Percentiles rank a stretch among this genome's conserved stretches.
Evolutionary conservation across 2,888 invertebrate genomes (phyloP).

Genomic region (Eupithecia insigniata): DNA sequence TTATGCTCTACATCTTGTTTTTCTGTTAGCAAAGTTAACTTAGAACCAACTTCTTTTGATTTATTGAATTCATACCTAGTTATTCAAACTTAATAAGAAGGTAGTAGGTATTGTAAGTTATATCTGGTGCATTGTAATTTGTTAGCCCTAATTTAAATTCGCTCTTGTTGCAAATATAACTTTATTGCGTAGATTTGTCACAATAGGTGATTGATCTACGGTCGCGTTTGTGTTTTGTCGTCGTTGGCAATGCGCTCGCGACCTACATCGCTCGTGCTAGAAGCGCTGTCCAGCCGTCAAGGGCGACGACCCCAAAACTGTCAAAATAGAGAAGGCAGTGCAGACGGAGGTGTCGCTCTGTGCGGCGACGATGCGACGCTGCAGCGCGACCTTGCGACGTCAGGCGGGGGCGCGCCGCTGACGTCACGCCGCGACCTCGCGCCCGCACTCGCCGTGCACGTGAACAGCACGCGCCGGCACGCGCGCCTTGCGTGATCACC

Average conservation of each 20-base stretch:
- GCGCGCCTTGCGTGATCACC: conserved; percentile 89
- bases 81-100: neutral
- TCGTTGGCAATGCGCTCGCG: conserved; percentile 27
- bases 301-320: conserved; percentile 64
- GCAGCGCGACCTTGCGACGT: conserved; percentile 71
- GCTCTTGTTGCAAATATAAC: neutral
- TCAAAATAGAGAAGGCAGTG: conserved; percentile 64
- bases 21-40: neutral
- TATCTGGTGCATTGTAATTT: no score
- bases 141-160: neutral
- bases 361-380: conserved; percentile 63
- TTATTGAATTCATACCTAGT: neutral
- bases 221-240: neutral
- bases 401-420: conserved; percentile 85
- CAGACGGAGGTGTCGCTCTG: conserved; percentile 50
- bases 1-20: neutral
- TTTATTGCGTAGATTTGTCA: neutral
- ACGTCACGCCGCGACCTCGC: conserved; percentile 84
- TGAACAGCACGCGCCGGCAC: conserved; percentile 92
- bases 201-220: conserved; percentile 7
- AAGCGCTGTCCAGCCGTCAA: conserved; percentile 39
- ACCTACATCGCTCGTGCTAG: conserved; percentile 29
- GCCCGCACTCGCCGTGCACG: conserved; percentile 91
- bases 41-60: neutral
- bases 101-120: no score